Percentiles rank a stretch among this genome's conserved stretches.
Evolutionary conservation across 2,113 vertebrate species (phyloP).

Genomic region (Spilogale gracilis): DNA sequence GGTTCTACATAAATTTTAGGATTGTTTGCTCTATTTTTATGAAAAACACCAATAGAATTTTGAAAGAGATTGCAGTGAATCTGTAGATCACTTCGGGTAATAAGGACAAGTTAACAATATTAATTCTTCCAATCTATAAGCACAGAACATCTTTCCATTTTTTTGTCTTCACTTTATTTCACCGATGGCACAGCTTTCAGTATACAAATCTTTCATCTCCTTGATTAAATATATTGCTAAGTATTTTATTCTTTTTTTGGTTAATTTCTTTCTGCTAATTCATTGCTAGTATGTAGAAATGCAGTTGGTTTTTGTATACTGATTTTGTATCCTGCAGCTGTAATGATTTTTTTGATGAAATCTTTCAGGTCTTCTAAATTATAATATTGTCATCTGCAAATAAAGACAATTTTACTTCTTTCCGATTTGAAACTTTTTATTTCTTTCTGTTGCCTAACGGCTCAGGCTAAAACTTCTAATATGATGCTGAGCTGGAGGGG

Average conservation of each 20-base stretch:
- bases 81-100: neutral
- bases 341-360: neutral
- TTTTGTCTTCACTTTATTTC: neutral
- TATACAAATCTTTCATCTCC: neutral
- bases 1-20: neutral
- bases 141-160: neutral
- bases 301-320: neutral
- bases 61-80: neutral
- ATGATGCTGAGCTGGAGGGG: neutral
- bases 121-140: neutral
- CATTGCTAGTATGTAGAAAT: neutral
- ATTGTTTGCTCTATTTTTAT: neutral
- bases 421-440: neutral
- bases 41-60: neutral
- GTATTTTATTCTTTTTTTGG: neutral
- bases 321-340: neutral
- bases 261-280: neutral
- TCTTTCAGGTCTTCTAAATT: neutral
- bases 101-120: neutral
- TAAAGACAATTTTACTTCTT: neutral
- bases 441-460: neutral
- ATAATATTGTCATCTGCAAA: neutral
- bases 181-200: neutral
- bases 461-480: neutral
- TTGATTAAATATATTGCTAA: neutral